These are phyloP conservation scores for Leucophora obtusa DNA, from an alignment of 2,888 invertebrate genomes.

Conservation along the genomic window DNA sequence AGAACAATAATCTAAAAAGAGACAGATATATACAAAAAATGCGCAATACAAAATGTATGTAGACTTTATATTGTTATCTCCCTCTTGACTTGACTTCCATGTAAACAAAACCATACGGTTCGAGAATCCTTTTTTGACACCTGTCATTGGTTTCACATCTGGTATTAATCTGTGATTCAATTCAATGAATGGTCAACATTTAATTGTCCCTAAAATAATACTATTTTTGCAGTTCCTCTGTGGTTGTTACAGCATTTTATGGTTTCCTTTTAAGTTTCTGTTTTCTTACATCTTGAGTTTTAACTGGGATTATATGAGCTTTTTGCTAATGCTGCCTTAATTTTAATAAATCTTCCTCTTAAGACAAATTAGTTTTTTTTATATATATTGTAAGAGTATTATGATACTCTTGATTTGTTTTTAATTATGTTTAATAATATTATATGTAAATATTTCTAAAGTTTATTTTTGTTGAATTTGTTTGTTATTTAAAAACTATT, in stretches of 20 bases:
- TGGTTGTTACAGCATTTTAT: slow-evolving; percentile 60
- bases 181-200: neutral
- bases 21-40: no score
- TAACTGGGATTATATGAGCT: slow-evolving; percentile 11
- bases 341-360: slow-evolving; percentile 28
- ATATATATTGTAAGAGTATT: slow-evolving; percentile 10
- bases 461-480: slow-evolving; percentile 33
- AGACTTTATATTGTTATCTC: no score
- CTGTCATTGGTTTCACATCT: no score
- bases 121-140: no score
- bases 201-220: neutral
- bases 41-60: no score
- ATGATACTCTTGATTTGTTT: slow-evolving; percentile 1
- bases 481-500: slow-evolving; percentile 27
- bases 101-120: no score
- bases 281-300: slow-evolving; percentile 31
- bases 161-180: no score
- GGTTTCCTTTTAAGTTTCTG: slow-evolving; percentile 43
- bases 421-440: slow-evolving; percentile 25
- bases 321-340: slow-evolving; percentile 32
- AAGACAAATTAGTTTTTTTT: slow-evolving; percentile 48
- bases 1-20: no score
- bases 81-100: no score
- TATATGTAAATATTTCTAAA: slow-evolving; percentile 26
- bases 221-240: slow-evolving; percentile 46